Base-by-base conservation (phyloP, 2,888 invertebrate species). In the Pseudoips prasinana region DNA sequence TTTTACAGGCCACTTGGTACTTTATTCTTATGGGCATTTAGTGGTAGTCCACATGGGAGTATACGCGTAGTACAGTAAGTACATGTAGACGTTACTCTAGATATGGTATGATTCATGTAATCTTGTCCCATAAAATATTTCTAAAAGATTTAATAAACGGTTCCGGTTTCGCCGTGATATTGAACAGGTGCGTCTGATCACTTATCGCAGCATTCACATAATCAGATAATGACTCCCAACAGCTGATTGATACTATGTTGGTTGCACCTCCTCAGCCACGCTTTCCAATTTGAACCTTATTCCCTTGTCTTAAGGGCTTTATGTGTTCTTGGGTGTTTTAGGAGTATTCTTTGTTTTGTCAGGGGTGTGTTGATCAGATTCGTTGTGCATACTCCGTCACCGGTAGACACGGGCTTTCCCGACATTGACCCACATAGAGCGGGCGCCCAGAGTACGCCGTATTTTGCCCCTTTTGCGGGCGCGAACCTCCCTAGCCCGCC, bases 391-490 rank as follows among this genome's bases (percentile, higher is more conserved):
- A 87, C 79, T 87, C 78, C 84, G 87, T 88, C 87, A 87, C 85
- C 80, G 84, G 87, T 80, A 88, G 87, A 88, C 87, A 86, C 87
- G 87, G 87, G 87, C 85, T 89, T 89, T 87, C 89, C 89, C 89
- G 89, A 86, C 90, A 90, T 90, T 90, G 90, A 90, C 90, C 90
- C 87, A 89, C 85, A 88, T 88, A 85, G 84, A 84, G 69, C 86
- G 83, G 83, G 87, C 85, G 85, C 87, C 83, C 87, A 86, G 84
- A 87, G 86, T 84, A 86, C 87, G 84, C 84, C 86, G 88, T 87
- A 88, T 88, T 88, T 88, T 88, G 88, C 88, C 88, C 88, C 88
- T 88, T 88, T 88, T 88, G 88, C 88, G 88, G 88, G 89, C 83
- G 85, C 87, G 81, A 85, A 81, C 82, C 87, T 73, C 87, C 88